Base-by-base conservation (phyloP, 2,113 vertebrate genomes). In the Tricholaema leucomelas region DNA sequence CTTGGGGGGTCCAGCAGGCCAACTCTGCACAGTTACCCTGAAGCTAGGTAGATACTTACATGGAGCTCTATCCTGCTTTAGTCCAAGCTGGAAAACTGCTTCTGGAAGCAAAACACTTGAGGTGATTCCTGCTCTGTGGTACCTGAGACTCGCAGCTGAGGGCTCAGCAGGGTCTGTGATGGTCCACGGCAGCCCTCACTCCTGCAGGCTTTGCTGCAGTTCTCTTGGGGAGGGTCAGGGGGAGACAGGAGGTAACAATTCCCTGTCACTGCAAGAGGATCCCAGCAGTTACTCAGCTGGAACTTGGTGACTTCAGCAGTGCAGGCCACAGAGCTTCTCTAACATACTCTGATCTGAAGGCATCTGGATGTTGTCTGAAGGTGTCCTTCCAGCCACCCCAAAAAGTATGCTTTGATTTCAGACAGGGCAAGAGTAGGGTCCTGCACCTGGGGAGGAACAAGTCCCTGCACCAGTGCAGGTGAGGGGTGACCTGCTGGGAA, bases 161-260 rank as follows among this genome's bases (percentile, higher is more conserved):
- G n/a, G 10, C 46, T 0, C 0, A 6, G 58, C 2, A 1, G 8
- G 6, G 12, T 5, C 67, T 5, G 7, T 7, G 5, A 27, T 4
- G 17, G 16, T 33, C 36, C 2, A 1, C 28, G 6, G 54, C 42
- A 33, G 63, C 35, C 42, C 55, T 40, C 8, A 0, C 2, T 1
- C 9, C 64, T 5, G 20, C 12, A 11, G 36, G 66, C 36, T 75
- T 38, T 6, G 4, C 4, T 30, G 15, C 38, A 58, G 33, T 48
- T 52, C 72, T 38, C 46, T 50, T 46, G 2, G 71, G 60, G 44
- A 56, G 31, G 20, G 8, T 25, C 20, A 40, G 2, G 44, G 7
- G 17, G 33, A 90, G 74, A 24, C 87, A 46, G 79, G 48, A 76
- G 85, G 61, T 27, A 46, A 24, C 24, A 23, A 64, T 40, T 52